Base-by-base conservation (phyloP, 2,797 vertebrate genomes). In the Centropyge bicolor region DNA sequence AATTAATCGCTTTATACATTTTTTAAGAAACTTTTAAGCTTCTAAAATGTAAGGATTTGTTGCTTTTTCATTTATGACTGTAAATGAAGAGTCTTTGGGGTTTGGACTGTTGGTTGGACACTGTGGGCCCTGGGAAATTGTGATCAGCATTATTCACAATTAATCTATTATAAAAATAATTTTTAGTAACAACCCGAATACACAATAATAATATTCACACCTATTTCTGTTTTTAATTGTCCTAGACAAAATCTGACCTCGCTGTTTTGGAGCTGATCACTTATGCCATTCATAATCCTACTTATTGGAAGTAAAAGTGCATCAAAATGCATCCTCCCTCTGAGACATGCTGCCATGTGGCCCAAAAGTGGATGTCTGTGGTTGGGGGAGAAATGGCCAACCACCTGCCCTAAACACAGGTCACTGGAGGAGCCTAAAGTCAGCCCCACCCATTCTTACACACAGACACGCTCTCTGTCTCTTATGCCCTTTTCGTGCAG, bases 341-440 rank as follows among this genome's bases (percentile, higher is more conserved):
- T 76, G 46, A 87, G 61, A 48, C 61, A 68, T 0, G 27, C 31
- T 71, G 79, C 77, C 66, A 59, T 46, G 48, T 27, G 52, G 56
- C 48, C 14, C 2, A 24, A 62, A 46, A 86, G 45, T 43, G n/a
- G 48, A 59, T 70, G 60, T 57, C 62, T 1, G 8, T 31, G 55
- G 52, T 75, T 38, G 24, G 60, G 67, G 77, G 36, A 79, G n/a
- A 75, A 49, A 82, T 54, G 63, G 54, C 66, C 72, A 71, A 80
- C 82, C 89, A 91, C 89, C 86, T 88, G 89, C 74, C 80, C 60
- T 52, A 20, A 79, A 77, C 68, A 91, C 86, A 88, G 80, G 84
- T 81, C 81, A 70, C 67, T 80, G 57, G 57, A 80, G 40, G 43
- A 85, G 71, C 73, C 56, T 31, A 61, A 66, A 71, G 52, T 57